Evolutionary conservation across 2,888 invertebrate genomes (phyloP).

Genomic region (Lasioglossum oenotherae): DNA sequence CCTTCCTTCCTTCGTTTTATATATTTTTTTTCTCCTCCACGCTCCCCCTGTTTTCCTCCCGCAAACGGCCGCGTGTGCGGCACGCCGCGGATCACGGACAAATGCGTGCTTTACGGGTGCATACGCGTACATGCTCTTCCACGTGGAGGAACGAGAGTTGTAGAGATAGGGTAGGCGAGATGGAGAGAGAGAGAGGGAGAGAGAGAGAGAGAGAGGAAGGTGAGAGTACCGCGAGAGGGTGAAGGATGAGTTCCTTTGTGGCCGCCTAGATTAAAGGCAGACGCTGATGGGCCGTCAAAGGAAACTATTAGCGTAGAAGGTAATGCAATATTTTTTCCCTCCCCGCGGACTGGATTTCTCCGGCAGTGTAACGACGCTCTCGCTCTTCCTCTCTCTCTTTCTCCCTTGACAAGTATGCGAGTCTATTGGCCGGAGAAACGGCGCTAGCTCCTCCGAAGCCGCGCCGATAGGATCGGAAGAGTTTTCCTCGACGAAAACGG

Average conservation of each 20-base stretch:
- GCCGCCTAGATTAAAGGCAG: conserved; percentile 73
- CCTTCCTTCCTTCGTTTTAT: neutral
- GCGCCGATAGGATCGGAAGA: neutral
- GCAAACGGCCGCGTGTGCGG: conserved; percentile 41
- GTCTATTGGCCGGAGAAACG: conserved; percentile 20
- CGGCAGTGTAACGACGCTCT: conserved; percentile 28
- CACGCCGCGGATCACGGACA: conserved; percentile 55
- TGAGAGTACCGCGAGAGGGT: conserved; percentile 42
- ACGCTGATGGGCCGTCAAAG: conserved; percentile 79
- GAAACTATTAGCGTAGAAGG: conserved; percentile 78
- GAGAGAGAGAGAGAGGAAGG: conserved; percentile 31
- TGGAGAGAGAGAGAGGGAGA: conserved; percentile 31
- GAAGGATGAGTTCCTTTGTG: conserved; percentile 69
- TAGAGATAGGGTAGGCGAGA: conserved; percentile 14
- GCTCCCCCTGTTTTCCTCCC: conserved; percentile 37
- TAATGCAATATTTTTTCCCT: conserved; percentile 77
- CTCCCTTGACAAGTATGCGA: neutral
- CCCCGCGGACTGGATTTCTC: conserved; percentile 59
- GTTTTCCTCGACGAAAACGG: conserved; percentile 19
- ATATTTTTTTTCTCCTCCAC: neutral
- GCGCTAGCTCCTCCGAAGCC: neutral
- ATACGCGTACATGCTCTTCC: conserved; percentile 44
- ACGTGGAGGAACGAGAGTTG: conserved; percentile 38
- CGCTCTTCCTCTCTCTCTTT: neutral
- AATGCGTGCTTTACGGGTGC: conserved; percentile 52